Conservation (phyloP, 2,113 vertebrate species). For the Agapornis roseicollis region DNA sequence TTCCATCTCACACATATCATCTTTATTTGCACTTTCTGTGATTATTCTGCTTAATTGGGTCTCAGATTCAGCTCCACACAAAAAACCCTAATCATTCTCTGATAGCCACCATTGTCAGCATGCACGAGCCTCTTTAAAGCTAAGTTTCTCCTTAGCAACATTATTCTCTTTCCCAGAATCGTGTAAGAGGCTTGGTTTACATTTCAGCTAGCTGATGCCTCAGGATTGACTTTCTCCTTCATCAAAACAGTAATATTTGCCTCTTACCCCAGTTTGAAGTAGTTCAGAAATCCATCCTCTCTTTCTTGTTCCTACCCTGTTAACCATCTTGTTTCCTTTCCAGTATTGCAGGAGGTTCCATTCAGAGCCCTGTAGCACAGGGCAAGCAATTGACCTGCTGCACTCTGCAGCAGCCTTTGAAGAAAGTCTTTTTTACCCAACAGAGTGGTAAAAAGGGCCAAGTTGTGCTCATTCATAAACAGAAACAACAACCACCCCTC, state of each 20-base stretch:
- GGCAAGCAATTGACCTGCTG: background rate
- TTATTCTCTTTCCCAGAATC: background rate
- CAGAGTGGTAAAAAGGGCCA: background rate
- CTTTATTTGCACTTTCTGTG: background rate
- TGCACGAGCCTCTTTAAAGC: background rate
- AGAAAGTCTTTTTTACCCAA: background rate
- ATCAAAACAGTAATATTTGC: background rate
- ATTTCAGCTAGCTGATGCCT: background rate
- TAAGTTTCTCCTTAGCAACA: background rate
- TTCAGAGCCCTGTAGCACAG: background rate
- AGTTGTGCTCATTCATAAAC: background rate
- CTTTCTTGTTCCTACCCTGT: background rate
- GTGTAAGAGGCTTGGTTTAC: background rate
- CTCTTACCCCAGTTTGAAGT: background rate
- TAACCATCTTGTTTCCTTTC: background rate
- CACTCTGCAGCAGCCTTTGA: background rate
- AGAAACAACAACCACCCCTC: background rate
- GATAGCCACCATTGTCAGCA: background rate
- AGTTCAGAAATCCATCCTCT: background rate
- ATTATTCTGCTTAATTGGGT: background rate
- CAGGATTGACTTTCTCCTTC: background rate
- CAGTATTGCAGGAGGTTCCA: background rate
- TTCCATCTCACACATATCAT: background rate
- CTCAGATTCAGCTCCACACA: background rate
- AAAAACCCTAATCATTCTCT: background rate